phyloP scores from a whole-genome alignment of 92 coral and sea anemone genomes.

The Parazoanthus atlanticus region DNA sequence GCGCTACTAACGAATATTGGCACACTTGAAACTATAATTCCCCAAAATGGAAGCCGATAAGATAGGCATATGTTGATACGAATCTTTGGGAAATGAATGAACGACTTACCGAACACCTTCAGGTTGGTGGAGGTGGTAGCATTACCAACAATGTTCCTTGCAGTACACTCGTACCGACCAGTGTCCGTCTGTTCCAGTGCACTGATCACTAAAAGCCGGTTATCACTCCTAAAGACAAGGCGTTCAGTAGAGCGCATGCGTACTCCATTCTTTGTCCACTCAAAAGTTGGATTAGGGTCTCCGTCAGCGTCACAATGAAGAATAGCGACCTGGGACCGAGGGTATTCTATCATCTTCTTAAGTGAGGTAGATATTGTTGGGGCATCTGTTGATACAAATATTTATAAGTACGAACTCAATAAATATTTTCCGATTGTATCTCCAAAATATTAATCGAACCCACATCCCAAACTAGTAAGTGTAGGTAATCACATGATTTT shows the following conservation, averaged over 20 bases:
- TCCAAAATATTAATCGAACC: too few relatives aligned
- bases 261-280: slow-evolving; percentile 2
- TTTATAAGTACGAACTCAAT: background rate
- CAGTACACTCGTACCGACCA: background rate
- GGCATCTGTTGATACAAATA: background rate
- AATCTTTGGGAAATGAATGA: too few relatives aligned
- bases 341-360: background rate
- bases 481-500: too few relatives aligned
- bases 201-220: background rate
- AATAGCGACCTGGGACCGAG: background rate
- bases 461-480: too few relatives aligned
- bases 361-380: background rate
- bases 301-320: slow-evolving; percentile 4
- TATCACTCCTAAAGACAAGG: background rate
- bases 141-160: slow-evolving; percentile 5
- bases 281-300: background rate
- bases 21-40: too few relatives aligned
- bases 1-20: too few relatives aligned
- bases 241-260: slow-evolving; percentile 3
- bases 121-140: background rate
- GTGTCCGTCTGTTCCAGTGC: background rate
- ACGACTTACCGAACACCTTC: background rate
- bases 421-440: background rate
- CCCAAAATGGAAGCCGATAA: too few relatives aligned
- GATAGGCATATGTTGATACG: too few relatives aligned